Evolutionary conservation across 2,888 invertebrate genomes (phyloP).

Genomic region (Mythimna albipuncta): DNA sequence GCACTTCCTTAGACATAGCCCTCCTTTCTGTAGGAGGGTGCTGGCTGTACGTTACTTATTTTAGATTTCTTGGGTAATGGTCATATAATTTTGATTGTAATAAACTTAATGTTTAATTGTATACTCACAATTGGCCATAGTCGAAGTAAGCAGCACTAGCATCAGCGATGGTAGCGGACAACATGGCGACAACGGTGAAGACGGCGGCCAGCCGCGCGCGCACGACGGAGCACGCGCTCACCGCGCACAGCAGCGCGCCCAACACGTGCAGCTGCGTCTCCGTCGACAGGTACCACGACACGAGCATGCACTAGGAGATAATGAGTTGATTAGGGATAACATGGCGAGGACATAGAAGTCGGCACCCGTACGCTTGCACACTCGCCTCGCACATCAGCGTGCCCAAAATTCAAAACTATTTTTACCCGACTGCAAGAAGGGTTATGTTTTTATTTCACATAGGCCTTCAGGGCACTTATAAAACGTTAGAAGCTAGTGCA

Average conservation of each 20-base stretch:
- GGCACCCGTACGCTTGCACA: too few species aligned
- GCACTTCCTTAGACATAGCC: too few species aligned
- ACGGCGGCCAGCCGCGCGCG: conserved; percentile 72
- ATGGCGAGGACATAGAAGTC: not conserved
- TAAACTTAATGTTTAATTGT: not conserved
- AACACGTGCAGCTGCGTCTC: conserved; percentile 94
- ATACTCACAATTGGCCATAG: conserved; percentile 54
- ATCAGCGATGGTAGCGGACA: conserved; percentile 87
- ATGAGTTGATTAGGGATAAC: not conserved
- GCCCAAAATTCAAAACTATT: too few species aligned
- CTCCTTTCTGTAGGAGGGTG: too few species aligned
- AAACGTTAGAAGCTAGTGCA: too few species aligned
- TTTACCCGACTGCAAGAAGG: too few species aligned
- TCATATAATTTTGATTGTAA: too few species aligned
- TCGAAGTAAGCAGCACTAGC: conserved; percentile 82
- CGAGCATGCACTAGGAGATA: conserved; percentile 93
- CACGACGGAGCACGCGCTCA: conserved; percentile 79
- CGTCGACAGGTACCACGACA: conserved; percentile 95
- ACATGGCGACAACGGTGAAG: conserved; percentile 75
- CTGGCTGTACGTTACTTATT: too few species aligned
- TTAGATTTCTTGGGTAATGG: too few species aligned
- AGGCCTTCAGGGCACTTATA: too few species aligned
- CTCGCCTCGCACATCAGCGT: too few species aligned
- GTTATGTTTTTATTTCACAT: too few species aligned
- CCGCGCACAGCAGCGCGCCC: conserved; percentile 91